Percentiles rank a stretch among this genome's conserved stretches.
These are phyloP conservation scores for Autographa gamma DNA, from an alignment of 2,888 invertebrate genomes.

Conservation along the genomic window DNA sequence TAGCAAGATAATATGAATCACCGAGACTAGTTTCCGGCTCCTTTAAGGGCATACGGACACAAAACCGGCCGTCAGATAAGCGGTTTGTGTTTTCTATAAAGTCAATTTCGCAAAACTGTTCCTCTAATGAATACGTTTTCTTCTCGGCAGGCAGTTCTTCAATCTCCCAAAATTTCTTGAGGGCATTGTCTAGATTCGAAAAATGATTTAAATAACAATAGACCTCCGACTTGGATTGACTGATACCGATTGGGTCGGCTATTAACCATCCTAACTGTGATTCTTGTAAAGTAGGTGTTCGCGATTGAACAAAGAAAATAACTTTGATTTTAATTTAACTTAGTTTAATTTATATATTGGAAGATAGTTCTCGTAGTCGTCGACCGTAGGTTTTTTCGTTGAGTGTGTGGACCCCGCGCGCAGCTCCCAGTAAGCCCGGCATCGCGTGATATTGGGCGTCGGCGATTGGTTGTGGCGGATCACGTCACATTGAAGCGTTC, in stretches of 20 bases:
- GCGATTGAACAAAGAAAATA: no score
- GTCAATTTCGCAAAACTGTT: constrained; percentile 8
- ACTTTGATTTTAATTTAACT: no score
- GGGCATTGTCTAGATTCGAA: not conserved
- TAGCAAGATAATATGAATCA: not conserved
- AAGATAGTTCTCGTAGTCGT: no score
- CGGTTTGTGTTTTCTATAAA: constrained; percentile 6
- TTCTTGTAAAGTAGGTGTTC: constrained; percentile 2
- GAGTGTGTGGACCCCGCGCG: no score
- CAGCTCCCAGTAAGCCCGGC: no score
- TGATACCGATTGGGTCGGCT: constrained; percentile 1
- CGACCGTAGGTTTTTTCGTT: no score
- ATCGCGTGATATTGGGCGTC: no score
- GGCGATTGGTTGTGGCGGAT: no score
- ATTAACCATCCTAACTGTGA: constrained; percentile 3
- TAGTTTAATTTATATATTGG: no score
- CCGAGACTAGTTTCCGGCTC: constrained; percentile 7
- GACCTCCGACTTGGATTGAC: constrained; percentile 5
- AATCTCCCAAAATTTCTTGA: constrained; percentile 11
- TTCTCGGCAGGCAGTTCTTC: not conserved
- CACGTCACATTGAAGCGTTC: no score
- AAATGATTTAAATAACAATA: constrained; percentile 5
- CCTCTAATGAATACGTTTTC: constrained; percentile 2
- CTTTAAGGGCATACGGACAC: constrained; percentile 1
- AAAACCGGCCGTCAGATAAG: constrained; percentile 8